Conservation (phyloP, 2,797 vertebrate species). For the Cyclura pinguis region DNA sequence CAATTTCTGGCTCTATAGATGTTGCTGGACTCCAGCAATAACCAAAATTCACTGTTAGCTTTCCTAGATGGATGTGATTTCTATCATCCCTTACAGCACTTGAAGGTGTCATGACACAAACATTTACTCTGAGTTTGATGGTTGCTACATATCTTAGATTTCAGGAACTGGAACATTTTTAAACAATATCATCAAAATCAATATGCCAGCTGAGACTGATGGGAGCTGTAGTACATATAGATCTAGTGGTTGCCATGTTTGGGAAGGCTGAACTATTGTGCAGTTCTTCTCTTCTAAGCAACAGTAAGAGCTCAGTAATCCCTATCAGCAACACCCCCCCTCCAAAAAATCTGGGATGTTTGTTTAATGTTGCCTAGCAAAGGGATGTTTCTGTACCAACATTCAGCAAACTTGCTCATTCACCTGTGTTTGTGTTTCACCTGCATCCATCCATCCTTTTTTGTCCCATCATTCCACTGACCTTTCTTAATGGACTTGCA, state of each 20-base stretch:
- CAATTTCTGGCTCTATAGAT: not conserved
- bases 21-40: not conserved
- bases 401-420: not conserved
- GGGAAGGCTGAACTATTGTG: not conserved
- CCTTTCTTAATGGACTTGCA: constrained; percentile 46
- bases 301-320: not conserved
- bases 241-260: not conserved
- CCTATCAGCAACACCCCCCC: not conserved
- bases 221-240: not conserved
- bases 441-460: constrained; percentile 36
- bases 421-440: constrained; percentile 8
- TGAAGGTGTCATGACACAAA: not conserved
- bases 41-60: not conserved
- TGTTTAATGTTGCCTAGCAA: not conserved
- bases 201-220: not conserved
- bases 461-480: constrained; percentile 26
- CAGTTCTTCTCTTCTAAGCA: not conserved
- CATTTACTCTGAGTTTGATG: not conserved
- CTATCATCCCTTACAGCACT: no score
- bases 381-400: not conserved
- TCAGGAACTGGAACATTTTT: not conserved
- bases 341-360: not conserved
- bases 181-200: not conserved
- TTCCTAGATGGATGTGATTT: no score
- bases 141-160: not conserved